These are phyloP conservation scores for Hypercompe scribonia DNA, from an alignment of 2,888 invertebrate genomes.

Conservation along the genomic window DNA sequence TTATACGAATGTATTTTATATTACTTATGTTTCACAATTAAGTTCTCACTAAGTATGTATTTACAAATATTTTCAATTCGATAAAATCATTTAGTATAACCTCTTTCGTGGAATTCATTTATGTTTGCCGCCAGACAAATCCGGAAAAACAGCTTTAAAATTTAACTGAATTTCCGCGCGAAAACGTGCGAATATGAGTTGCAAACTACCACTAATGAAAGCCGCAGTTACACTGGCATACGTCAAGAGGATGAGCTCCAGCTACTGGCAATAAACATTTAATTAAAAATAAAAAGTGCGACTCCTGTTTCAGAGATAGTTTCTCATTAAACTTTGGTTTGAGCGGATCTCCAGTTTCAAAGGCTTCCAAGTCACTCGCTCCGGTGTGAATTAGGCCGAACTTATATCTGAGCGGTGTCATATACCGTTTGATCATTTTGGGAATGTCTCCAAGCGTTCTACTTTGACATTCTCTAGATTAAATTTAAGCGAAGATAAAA, in stretches of 20 bases:
- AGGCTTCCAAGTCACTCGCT: constrained; percentile 48
- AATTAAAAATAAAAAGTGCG: constrained; percentile 63
- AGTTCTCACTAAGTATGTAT: no score
- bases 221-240: constrained; percentile 63
- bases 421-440: constrained; percentile 68
- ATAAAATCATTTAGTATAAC: constrained; percentile 29
- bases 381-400: constrained; percentile 59
- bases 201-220: constrained; percentile 66
- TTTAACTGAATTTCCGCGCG: constrained; percentile 48
- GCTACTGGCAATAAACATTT: constrained; percentile 58
- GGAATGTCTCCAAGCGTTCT: constrained; percentile 51
- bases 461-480: constrained; percentile 56
- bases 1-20: no score
- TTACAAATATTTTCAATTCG: constrained; percentile 19
- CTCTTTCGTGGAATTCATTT: constrained; percentile 29
- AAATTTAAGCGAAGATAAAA: constrained; percentile 62
- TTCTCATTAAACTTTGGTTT: constrained; percentile 62
- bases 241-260: constrained; percentile 49
- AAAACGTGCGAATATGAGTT: constrained; percentile 64
- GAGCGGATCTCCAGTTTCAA: constrained; percentile 64
- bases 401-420: constrained; percentile 57
- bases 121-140: constrained; percentile 29
- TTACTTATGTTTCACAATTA: no score
- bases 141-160: constrained; percentile 43
- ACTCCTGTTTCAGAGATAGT: constrained; percentile 65